These are phyloP conservation scores for Eremophila alpestris DNA, from an alignment of 2,797 vertebrate genomes.

Conservation along the genomic window DNA sequence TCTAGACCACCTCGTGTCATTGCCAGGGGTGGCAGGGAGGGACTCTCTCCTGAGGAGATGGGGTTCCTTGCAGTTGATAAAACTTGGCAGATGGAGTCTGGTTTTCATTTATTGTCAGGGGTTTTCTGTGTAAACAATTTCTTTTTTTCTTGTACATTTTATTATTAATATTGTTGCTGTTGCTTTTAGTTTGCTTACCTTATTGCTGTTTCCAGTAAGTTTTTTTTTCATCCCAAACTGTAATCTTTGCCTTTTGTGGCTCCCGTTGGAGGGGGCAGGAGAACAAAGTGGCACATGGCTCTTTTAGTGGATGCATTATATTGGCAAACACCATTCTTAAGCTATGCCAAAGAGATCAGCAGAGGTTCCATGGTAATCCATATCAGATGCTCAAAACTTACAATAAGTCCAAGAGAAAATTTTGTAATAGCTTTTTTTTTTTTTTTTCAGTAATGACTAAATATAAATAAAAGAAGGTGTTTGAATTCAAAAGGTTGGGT, in stretches of 20 bases:
- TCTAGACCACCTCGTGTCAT: neutral
- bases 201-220: neutral
- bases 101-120: neutral
- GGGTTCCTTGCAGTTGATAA: neutral
- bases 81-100: accelerated
- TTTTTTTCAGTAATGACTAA: neutral
- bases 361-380: neutral
- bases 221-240: neutral
- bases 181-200: neutral
- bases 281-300: accelerated
- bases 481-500: neutral
- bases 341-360: neutral
- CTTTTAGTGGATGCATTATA: neutral
- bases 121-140: neutral
- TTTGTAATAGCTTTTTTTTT: neutral
- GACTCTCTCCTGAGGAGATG: neutral
- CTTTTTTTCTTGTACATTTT: neutral
- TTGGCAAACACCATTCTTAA: neutral
- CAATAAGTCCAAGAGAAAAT: neutral
- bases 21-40: neutral
- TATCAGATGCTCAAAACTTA: neutral
- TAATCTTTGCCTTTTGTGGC: neutral
- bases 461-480: neutral
- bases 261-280: neutral
- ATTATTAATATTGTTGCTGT: neutral